phyloP scores from a whole-genome alignment of 2,888 invertebrate genomes.

The Iphiclides podalirius region DNA sequence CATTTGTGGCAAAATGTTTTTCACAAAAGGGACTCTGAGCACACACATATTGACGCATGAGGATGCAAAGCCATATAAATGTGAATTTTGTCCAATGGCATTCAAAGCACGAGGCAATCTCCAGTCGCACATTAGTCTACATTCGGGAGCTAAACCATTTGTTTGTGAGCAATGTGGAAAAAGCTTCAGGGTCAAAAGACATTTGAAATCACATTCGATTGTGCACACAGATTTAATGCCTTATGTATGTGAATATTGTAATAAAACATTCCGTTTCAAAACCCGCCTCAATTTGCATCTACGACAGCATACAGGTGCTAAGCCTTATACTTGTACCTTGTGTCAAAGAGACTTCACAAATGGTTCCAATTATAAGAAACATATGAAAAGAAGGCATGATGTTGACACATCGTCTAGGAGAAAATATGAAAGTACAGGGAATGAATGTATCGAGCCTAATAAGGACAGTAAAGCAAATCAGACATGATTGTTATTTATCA shows the following conservation, averaged over 20 bases:
- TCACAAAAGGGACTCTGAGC: constrained; percentile 64
- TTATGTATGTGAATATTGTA: constrained; percentile 62
- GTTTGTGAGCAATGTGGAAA: constrained; percentile 73
- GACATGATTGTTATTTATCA: constrained; percentile 2
- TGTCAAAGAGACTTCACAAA: constrained; percentile 70
- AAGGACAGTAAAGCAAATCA: constrained; percentile 22
- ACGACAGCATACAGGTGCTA: constrained; percentile 71
- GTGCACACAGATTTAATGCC: constrained; percentile 71
- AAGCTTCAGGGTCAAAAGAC: constrained; percentile 65
- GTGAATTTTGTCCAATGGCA: constrained; percentile 63
- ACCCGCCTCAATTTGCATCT: constrained; percentile 66
- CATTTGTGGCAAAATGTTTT: constrained; percentile 72
- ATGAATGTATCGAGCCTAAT: constrained; percentile 1
- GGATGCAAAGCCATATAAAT: constrained; percentile 63
- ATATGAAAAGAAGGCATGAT: constrained; percentile 69
- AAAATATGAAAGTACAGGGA: constrained; percentile 18
- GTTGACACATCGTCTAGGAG: constrained; percentile 54
- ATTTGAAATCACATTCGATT: constrained; percentile 72
- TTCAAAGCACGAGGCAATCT: constrained; percentile 68
- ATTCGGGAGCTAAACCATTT: constrained; percentile 65
- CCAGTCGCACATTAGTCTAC: constrained; percentile 61
- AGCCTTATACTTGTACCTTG: constrained; percentile 63
- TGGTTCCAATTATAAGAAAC: constrained; percentile 72
- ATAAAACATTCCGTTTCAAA: constrained; percentile 69
- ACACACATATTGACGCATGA: constrained; percentile 68